Conservation (phyloP, 2,113 vertebrate genomes). For the Urocynchramus pylzowi region DNA sequence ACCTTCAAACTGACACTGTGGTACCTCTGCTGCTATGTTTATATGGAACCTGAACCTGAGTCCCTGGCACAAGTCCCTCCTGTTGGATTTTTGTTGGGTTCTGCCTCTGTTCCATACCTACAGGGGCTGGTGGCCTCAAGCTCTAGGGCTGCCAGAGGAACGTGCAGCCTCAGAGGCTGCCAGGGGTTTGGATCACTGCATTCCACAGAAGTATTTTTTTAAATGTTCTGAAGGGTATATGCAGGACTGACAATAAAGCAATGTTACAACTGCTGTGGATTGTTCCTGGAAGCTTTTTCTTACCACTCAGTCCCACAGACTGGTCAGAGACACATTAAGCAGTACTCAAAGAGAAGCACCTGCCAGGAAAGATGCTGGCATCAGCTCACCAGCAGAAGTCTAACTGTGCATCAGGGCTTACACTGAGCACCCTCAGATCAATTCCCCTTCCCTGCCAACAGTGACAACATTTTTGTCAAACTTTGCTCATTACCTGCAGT, state of each 20-base stretch:
- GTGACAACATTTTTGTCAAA: neutral
- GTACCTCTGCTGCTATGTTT: slow-evolving; percentile 51
- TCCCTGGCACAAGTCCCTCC: neutral
- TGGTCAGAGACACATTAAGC: neutral
- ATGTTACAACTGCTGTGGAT: neutral
- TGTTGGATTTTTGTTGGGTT: neutral
- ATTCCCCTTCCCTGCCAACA: neutral
- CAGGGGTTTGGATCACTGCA: neutral
- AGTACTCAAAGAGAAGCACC: neutral
- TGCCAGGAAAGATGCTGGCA: neutral
- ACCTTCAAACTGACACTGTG: neutral
- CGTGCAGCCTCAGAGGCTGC: neutral
- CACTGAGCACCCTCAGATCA: neutral
- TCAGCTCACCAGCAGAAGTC: neutral
- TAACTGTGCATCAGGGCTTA: neutral
- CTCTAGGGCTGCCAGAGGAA: neutral
- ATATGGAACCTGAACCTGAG: neutral
- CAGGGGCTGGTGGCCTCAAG: neutral
- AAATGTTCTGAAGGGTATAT: neutral
- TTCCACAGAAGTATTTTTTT: neutral
- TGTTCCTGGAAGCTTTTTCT: neutral
- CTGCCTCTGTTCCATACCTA: neutral
- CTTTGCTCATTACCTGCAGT: neutral
- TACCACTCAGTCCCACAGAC: neutral
- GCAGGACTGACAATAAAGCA: slow-evolving; percentile 58